These are phyloP conservation scores for Triplophysa rosa DNA, from an alignment of 2,113 vertebrate genomes.

Conservation along the genomic window DNA sequence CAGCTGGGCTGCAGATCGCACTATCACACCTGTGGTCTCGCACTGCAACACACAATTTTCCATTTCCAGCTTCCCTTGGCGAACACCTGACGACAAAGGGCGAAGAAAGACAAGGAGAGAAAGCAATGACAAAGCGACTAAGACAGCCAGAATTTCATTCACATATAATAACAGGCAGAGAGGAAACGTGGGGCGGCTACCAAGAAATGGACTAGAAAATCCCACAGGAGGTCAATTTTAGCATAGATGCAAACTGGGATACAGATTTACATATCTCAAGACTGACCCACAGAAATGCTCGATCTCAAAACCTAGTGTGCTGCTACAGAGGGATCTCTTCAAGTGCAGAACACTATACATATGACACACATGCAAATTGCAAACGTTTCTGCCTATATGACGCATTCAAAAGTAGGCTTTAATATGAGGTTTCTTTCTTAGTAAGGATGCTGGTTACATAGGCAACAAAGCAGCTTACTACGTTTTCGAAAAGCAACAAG, in stretches of 20 bases:
- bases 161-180: neutral
- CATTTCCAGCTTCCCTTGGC: conserved; percentile 82
- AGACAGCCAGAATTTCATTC: neutral
- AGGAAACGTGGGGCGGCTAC: neutral
- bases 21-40: conserved; percentile 88
- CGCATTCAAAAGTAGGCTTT: too few relatives aligned
- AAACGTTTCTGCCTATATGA: too few relatives aligned
- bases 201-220: neutral
- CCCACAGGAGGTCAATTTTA: conserved; percentile 9
- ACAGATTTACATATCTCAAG: conserved; percentile 15
- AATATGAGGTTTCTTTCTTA: too few relatives aligned
- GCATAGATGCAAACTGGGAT: neutral
- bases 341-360: neutral
- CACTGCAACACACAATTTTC: conserved; percentile 95
- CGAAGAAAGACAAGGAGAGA: neutral
- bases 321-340: too few relatives aligned
- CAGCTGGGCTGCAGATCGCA: conserved; percentile 84
- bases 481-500: neutral
- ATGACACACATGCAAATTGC: too few relatives aligned
- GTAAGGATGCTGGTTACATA: too few relatives aligned
- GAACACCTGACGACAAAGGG: conserved; percentile 77
- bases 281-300: neutral
- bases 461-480: neutral
- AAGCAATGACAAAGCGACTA: neutral
- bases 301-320: too few relatives aligned